Base-by-base conservation (phyloP, 2,797 vertebrate species). In the Philypnodon macrostomus region DNA sequence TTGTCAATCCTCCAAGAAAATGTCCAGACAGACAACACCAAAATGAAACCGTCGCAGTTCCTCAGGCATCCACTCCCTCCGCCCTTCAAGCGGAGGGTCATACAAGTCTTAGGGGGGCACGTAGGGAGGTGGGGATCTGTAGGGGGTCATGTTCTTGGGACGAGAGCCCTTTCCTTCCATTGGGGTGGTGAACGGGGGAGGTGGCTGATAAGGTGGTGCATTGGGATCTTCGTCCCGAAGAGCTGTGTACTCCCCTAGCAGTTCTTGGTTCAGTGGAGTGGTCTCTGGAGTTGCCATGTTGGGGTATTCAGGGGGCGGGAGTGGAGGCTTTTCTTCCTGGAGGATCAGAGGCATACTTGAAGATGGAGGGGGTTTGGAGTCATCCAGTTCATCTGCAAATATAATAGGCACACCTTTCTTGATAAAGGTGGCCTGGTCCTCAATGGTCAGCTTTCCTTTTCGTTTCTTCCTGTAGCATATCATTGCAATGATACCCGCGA, bases 101-200 rank as follows among this genome's bases (percentile, higher is more conserved):
- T 72, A 67, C 76, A 66, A 77, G 85, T 68, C 73, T 91, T 99
- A 99, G 89, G 96, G 96, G 7, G 96, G 96, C 7, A 98, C 96
- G 0, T 99, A 99, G 39, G 96, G 95, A 0, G 96, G 96, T 26
- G 96, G 96, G 17, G 95, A 97, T 91, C 95, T 93, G 91, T 98
- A 98, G 0, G 95, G 95, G 85, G 96, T 97, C 94, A 97, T 98
- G 92, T 98, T 98, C 91, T 98, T 99, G 62, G 96, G 96, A 62
- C 96, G 96, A 53, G 95, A 97, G 47, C 96, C 95, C 79, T 97
- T 98, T 51, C 94, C 95, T 77, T 99, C 96, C 93, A 95, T 92
- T 53, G 95, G 94, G 10, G 91, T 80, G 0, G 94, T 93, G 86
- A 99, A 97, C 35, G 96, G 96, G 2, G 96, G 96, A 0, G 95